Evolutionary conservation across 2,888 invertebrate species (phyloP).

Genomic region (Itoplectis maculator): DNA sequence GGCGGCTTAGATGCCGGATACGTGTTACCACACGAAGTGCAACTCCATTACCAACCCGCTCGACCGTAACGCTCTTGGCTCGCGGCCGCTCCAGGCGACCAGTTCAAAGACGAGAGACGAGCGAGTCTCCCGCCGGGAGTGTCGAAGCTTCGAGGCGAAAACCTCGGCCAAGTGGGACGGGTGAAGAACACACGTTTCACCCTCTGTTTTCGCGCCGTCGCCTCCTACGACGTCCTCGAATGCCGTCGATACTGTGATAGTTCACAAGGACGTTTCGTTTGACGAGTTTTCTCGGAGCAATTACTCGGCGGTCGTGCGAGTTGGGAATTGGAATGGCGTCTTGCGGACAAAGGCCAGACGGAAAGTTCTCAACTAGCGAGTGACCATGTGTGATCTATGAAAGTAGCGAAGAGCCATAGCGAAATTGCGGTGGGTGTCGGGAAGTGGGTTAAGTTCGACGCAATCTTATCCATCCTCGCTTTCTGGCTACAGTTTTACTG

Average conservation of each 20-base stretch:
- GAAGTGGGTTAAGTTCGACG: constrained; percentile 68
- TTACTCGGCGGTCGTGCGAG: not conserved
- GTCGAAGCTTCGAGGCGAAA: constrained; percentile 17
- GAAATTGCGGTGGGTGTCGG: not conserved
- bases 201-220: not conserved
- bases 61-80: constrained; percentile 23
- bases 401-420: not conserved
- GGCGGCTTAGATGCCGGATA: constrained; percentile 27
- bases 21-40: constrained; percentile 37
- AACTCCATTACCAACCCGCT: constrained; percentile 49
- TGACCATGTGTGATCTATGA: not conserved
- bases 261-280: not conserved
- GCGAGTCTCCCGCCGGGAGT: constrained; percentile 12
- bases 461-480: constrained; percentile 75
- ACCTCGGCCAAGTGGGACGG: constrained; percentile 2
- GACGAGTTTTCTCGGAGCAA: constrained; percentile 11
- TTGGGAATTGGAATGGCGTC: too few species aligned
- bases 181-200: not conserved
- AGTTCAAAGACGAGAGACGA: constrained; percentile 7
- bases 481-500: constrained; percentile 25
- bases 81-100: not conserved
- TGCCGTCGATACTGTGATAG: not conserved
- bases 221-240: not conserved
- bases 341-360: not conserved
- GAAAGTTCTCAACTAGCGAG: not conserved